Percentiles rank a stretch among this genome's conserved stretches.
Evolutionary conservation across 2,888 invertebrate species (phyloP).

Genomic region (Lasioglossum lativentre): DNA sequence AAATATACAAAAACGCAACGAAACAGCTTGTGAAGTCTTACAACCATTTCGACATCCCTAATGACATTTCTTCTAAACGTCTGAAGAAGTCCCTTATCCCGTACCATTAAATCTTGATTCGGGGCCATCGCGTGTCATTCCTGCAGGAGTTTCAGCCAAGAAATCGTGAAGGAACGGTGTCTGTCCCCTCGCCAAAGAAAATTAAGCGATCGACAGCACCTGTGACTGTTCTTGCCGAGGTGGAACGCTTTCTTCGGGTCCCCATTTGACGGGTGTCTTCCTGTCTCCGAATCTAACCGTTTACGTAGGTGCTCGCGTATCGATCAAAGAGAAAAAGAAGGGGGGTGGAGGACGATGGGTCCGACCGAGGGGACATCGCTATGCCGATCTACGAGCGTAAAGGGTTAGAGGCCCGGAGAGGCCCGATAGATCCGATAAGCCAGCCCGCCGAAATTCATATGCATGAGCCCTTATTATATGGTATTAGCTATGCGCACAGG

Average conservation of each 20-base stretch:
- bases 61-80: not conserved
- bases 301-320: conserved; percentile 41
- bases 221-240: not conserved
- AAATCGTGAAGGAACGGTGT: not conserved
- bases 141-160: not conserved
- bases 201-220: conserved; percentile 11
- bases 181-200: not conserved
- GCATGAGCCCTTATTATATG: conserved; percentile 83
- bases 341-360: conserved; percentile 51
- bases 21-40: not conserved
- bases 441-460: conserved; percentile 81
- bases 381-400: conserved; percentile 58
- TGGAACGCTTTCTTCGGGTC: not conserved
- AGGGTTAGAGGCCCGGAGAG: conserved; percentile 71
- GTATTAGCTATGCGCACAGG: conserved; percentile 84
- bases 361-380: conserved; percentile 55
- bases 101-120: not conserved
- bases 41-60: not conserved
- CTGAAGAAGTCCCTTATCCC: not conserved
- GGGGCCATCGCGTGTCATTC: not conserved
- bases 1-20: not conserved
- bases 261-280: conserved; percentile 22
- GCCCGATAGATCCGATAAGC: conserved; percentile 77
- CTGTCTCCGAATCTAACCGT: conserved; percentile 14
- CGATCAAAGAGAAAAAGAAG: conserved; percentile 42